Evolutionary conservation across 2,797 vertebrate genomes (phyloP), one percentile per base, ranked within the genome.

Genomic region (Propithecus deckenii): DNA sequence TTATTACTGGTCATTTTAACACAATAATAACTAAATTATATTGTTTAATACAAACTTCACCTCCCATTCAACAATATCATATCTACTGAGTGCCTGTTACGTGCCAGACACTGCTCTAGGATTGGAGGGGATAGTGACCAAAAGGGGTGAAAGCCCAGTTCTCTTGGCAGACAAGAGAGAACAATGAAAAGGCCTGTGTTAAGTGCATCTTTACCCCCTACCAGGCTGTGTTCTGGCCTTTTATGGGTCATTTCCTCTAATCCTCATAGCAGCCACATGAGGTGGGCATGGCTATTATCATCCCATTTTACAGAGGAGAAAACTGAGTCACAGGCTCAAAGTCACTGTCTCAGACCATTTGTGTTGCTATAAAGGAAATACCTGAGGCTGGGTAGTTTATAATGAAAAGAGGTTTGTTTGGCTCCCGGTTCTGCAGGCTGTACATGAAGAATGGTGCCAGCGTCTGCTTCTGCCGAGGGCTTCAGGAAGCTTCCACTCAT

Each of bases 101-200:
- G 28, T 59, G 30, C 38, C 35, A 43, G 41, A 28, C 12, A 25
- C 55, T 32, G 22, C 1, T 81, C 50, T 41, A 15, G 76, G 25
- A 3, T 46, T 35, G 14, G 23, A 43, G 20, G 38, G 30, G 57
- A 46, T 30, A 46, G 17, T 38, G 89, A 38, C 50, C 11, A 41
- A 30, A 35, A 38, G 28, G 2, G 23, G 25, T 32, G 65, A 57
- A 48, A 74, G 59, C 35, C 46, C 17, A 9, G 14, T 20, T 74
- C 38, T 63, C 46, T 30, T 17, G 59, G 52, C 59, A 50, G 4
- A 20, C 48, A 12, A 12, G 2, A 25, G 55, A 50, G 14, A 50
- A 46, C 25, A n/a, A 13, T 4, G 30, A 7, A 0, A 41, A 63
- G 63, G 18, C 5, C 10, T 11, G 7, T 8, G 4, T 3, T 20